Base-by-base conservation (phyloP, 2,113 vertebrate species). In the Thalassarche chlororhynchos region DNA sequence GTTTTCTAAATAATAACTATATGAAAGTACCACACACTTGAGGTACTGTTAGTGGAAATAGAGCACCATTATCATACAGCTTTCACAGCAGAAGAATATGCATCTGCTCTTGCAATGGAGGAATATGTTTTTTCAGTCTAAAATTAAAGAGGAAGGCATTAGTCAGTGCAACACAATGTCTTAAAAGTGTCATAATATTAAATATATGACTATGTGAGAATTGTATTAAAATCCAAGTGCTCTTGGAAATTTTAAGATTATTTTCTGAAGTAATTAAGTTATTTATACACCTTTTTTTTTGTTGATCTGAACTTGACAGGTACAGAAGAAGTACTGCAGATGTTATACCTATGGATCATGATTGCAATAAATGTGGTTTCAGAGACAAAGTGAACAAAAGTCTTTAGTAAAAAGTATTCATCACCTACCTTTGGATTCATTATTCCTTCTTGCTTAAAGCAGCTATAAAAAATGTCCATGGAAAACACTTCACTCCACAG, bases 401-500 rank as follows among this genome's bases (percentile, higher is more conserved):
- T 47, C 19, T 79, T 61, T 1, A 34, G 15, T 26, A 77, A 44
- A 62, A 91, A 52, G 11, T 25, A 76, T 52, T 82, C 15, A 81
- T 28, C 40, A 88, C 85, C 21, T 97, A 99, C 99, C 98, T 99
- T 98, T 95, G 99, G 98, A 97, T 99, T 99, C 99, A 99, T 99
- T 88, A 99, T 98, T 75, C 99, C 99, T 97, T 99, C 98, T 92
- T 98, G 98, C 80, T 99, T 99, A 97, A 99, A 99, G 85, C 99
- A 99, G 94, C 98, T 99, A 94, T 99, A 99, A 95, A 98, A 99
- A 83, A 99, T 99, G 96, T 99, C 99, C 98, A 98, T 98, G 92
- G 99, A 99, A 98, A 99, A 99, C 42, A 99, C 99, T 94, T 99
- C 99, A 76, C 99, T 99, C 99, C 99, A 99, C 49, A 99, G 97